phyloP scores from a whole-genome alignment of 2,888 invertebrate genomes.

The Amphipyra berbera region DNA sequence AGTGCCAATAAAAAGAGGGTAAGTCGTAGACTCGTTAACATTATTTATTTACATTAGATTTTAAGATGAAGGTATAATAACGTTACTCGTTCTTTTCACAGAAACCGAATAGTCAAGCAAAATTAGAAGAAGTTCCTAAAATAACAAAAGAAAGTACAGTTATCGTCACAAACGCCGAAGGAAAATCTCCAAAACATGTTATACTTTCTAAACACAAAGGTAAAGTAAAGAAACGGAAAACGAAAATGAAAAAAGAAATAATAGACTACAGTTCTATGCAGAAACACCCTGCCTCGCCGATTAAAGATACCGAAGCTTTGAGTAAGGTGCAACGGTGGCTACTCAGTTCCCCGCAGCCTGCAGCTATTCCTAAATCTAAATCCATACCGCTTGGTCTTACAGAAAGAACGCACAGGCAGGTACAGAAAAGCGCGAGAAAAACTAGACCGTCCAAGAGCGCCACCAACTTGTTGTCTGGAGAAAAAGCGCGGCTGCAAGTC shows the following conservation, averaged over 20 bases:
- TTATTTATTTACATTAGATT: not conserved
- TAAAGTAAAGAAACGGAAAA: conserved; percentile 88
- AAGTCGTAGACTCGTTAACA: conserved; percentile 56
- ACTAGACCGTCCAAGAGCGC: conserved; percentile 92
- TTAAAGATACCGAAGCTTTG: conserved; percentile 89
- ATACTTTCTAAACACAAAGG: conserved; percentile 86
- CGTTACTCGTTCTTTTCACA: conserved; percentile 58
- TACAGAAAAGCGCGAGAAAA: conserved; percentile 88
- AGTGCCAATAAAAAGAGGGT: conserved; percentile 86
- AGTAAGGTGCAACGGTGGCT: conserved; percentile 97
- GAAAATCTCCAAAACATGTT: conserved; percentile 89
- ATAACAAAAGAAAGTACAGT: conserved; percentile 82
- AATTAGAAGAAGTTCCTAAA: conserved; percentile 78
- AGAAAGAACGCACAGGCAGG: conserved; percentile 83
- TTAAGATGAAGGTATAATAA: no score
- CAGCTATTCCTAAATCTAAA: conserved; percentile 94
- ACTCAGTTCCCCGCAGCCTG: conserved; percentile 92
- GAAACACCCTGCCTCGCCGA: conserved; percentile 89
- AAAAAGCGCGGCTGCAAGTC: conserved; percentile 94
- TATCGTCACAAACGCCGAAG: conserved; percentile 85
- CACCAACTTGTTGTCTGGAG: conserved; percentile 91
- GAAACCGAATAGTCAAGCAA: conserved; percentile 80
- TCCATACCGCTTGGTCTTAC: conserved; percentile 94
- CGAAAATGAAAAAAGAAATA: conserved; percentile 92
- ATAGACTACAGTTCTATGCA: conserved; percentile 94